Conservation (phyloP, 2,113 vertebrate species). For the Thomomys bottae region DNA sequence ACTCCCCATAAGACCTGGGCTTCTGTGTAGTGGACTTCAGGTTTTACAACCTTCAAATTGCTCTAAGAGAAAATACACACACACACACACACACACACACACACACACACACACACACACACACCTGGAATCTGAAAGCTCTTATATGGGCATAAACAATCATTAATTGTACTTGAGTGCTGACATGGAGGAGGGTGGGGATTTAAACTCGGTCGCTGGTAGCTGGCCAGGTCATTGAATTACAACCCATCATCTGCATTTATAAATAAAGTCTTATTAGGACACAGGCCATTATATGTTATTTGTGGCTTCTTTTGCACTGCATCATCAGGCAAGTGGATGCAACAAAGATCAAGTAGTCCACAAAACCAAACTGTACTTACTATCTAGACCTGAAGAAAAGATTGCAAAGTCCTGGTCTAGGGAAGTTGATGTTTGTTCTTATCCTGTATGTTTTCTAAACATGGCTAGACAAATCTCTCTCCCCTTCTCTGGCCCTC, state of each 20-base stretch:
- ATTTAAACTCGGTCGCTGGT: not conserved
- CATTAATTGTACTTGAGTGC: not conserved
- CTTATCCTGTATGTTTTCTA: not conserved
- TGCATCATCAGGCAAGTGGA: not conserved
- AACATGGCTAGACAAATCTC: not conserved
- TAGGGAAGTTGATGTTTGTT: not conserved
- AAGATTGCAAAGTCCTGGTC: not conserved
- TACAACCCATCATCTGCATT: not conserved
- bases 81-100: too few relatives aligned
- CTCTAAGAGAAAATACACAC: not conserved
- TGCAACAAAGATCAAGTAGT: not conserved
- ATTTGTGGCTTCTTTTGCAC: not conserved
- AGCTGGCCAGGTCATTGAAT: not conserved
- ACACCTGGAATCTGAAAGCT: not conserved
- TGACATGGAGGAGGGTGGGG: not conserved
- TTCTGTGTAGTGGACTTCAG: slow-evolving; percentile 16
- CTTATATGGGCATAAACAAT: not conserved
- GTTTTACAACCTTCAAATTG: not conserved
- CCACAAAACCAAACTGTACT: not conserved
- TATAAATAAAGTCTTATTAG: not conserved
- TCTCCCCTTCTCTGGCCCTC: not conserved
- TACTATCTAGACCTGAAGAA: not conserved
- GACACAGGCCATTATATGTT: not conserved
- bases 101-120: too few relatives aligned
- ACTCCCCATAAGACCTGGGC: slow-evolving; percentile 20